These are phyloP conservation scores for Drosophila setifemur DNA, from an alignment of 1,140 invertebrate genomes.

Conservation along the genomic window DNA sequence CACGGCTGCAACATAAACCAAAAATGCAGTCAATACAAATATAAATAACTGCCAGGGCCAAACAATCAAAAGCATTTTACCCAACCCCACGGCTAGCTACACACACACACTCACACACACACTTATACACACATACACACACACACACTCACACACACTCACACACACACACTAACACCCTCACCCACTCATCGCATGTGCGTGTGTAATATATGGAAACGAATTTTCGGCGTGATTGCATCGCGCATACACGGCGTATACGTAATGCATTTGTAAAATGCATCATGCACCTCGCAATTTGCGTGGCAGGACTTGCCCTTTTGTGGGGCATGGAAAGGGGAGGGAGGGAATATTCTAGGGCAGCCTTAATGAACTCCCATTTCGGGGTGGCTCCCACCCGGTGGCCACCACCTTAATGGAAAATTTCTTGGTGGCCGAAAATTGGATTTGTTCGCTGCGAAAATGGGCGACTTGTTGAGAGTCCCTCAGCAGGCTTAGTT, in stretches of 20 bases:
- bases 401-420: not conserved
- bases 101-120: not conserved
- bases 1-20: constrained; percentile 40
- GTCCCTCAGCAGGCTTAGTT: not conserved
- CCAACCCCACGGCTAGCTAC: no score
- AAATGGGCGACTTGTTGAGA: not conserved
- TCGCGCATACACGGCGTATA: constrained; percentile 50
- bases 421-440: not conserved
- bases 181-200: not conserved
- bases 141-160: not conserved
- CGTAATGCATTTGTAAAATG: constrained; percentile 53
- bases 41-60: constrained; percentile 51
- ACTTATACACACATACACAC: not conserved
- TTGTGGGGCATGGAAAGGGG: not conserved
- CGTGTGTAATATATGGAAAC: constrained; percentile 44
- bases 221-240: constrained; percentile 60
- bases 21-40: constrained; percentile 56
- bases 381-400: not conserved
- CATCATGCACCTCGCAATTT: constrained; percentile 30
- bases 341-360: not conserved
- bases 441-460: not conserved
- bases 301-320: not conserved
- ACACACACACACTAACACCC: not conserved
- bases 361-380: not conserved
- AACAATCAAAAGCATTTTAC: constrained; percentile 58